Percentiles rank a stretch among this genome's conserved stretches.
phyloP scores from a whole-genome alignment of 2,888 invertebrate genomes.

The Parnassius orleans region DNA sequence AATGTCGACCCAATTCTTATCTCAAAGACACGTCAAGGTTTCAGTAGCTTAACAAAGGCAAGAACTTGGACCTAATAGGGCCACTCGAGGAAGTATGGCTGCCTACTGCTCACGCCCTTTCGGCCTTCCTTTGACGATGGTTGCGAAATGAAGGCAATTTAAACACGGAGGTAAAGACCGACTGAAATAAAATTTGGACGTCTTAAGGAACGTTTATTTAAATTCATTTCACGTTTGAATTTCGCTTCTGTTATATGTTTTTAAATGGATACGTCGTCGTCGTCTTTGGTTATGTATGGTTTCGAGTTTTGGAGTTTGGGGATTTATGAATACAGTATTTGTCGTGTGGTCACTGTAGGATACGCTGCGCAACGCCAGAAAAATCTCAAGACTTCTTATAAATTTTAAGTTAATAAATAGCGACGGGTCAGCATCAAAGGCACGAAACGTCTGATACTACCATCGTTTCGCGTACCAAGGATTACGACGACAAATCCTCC shows the following conservation, averaged over 20 bases:
- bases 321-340: too few species aligned
- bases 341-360: too few species aligned
- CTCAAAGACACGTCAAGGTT: slow-evolving; percentile 70
- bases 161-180: slow-evolving; percentile 40
- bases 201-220: slow-evolving; percentile 17
- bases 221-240: slow-evolving; percentile 12
- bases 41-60: slow-evolving; percentile 62
- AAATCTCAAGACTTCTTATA: too few species aligned
- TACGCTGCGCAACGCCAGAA: too few species aligned
- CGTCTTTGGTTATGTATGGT: too few species aligned
- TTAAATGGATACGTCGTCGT: neutral
- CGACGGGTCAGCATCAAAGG: too few species aligned
- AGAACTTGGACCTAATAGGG: slow-evolving; percentile 71
- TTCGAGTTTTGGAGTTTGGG: too few species aligned
- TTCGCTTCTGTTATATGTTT: slow-evolving; percentile 4
- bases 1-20: slow-evolving; percentile 70
- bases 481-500: too few species aligned
- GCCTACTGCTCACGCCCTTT: slow-evolving; percentile 50
- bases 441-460: too few species aligned
- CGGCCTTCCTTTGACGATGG: slow-evolving; percentile 58
- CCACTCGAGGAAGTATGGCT: slow-evolving; percentile 57
- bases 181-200: slow-evolving; percentile 29
- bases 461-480: too few species aligned
- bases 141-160: slow-evolving; percentile 70
- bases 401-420: too few species aligned